Evolutionary conservation across 2,797 vertebrate genomes (phyloP).

Genomic region (Poeciliopsis presidionis): DNA sequence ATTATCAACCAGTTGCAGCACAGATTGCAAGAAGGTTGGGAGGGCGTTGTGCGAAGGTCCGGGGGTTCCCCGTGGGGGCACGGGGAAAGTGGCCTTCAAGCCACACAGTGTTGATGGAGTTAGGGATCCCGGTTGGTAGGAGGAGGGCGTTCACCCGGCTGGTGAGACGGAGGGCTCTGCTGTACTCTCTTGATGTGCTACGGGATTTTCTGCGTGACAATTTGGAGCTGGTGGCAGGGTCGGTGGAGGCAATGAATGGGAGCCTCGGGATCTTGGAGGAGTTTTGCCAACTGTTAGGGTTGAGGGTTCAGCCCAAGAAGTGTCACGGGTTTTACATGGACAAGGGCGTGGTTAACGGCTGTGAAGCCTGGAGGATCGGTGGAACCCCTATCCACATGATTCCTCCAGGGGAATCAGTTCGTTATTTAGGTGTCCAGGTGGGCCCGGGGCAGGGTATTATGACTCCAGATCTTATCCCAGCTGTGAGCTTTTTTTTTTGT

Average conservation of each 20-base stretch:
- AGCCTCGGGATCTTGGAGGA: background rate
- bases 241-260: background rate
- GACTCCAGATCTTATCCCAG: background rate
- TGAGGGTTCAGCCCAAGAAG: background rate
- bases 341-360: background rate
- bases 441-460: background rate
- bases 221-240: background rate
- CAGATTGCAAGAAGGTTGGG: too few relatives aligned
- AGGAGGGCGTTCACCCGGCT: too few relatives aligned
- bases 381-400: background rate
- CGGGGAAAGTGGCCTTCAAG: too few relatives aligned
- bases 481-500: too few relatives aligned
- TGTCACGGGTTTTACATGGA: background rate
- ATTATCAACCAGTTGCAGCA: accelerated
- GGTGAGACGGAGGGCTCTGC: too few relatives aligned
- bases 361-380: background rate
- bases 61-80: too few relatives aligned
- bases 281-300: background rate
- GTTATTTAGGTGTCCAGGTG: background rate
- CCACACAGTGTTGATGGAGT: too few relatives aligned
- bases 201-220: background rate
- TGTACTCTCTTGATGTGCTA: too few relatives aligned
- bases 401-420: background rate
- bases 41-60: background rate
- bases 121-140: too few relatives aligned